A percentile compares a stretch with the other conserved stretches of the same genome.
These are phyloP conservation scores for Rhinoraja longicauda DNA, from an alignment of 2,797 vertebrate species.

Conservation along the genomic window DNA sequence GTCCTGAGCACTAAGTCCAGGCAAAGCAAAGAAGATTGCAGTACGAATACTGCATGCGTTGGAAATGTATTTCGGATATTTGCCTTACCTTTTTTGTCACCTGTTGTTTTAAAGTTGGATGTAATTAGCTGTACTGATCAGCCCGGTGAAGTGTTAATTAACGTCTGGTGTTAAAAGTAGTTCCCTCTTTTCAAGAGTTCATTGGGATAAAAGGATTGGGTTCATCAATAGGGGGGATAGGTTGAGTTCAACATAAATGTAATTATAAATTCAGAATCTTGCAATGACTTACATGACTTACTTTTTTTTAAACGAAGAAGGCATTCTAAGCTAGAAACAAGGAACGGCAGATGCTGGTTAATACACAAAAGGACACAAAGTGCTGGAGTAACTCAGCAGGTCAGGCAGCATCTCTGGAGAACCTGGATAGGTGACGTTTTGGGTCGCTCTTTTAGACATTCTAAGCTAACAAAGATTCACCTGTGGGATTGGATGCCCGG, in stretches of 20 bases:
- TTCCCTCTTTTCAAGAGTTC: not conserved
- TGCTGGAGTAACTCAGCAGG: no score
- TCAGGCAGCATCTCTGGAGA: no score
- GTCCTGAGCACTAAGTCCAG: slow-evolving; percentile 18
- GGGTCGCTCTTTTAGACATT: not conserved
- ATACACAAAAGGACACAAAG: no score
- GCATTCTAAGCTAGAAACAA: not conserved
- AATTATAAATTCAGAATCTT: not conserved
- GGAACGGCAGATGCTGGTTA: no score
- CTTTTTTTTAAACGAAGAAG: not conserved
- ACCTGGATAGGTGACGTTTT: not conserved
- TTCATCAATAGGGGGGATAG: not conserved
- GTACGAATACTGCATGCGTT: not conserved
- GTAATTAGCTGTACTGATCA: not conserved
- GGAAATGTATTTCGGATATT: not conserved
- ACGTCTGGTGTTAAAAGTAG: not conserved
- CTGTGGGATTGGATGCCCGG: not conserved
- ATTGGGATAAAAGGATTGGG: not conserved
- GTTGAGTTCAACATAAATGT: not conserved
- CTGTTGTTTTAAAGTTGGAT: not conserved
- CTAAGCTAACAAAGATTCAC: not conserved
- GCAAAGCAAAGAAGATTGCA: not conserved
- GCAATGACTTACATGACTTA: not conserved
- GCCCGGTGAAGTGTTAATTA: not conserved
- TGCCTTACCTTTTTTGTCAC: not conserved